Base-by-base conservation (phyloP, 2,797 vertebrate species). In the Diglossa cyanea region DNA sequence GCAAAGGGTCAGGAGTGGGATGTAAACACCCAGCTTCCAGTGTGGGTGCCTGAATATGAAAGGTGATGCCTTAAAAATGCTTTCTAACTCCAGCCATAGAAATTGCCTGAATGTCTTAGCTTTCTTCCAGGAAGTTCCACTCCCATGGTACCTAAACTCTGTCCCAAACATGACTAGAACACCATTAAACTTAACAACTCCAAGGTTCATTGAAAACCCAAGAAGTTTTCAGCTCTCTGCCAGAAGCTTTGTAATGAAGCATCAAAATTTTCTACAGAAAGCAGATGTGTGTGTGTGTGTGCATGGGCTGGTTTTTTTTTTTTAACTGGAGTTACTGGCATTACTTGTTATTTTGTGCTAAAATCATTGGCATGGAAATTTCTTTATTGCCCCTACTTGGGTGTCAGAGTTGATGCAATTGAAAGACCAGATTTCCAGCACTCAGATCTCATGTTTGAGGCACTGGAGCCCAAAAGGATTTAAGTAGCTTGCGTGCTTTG, bases 151-250 rank as follows among this genome's bases (percentile, higher is more conserved):
- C 66, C 82, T 72, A 54, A 88, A 86, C 26, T 80, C 35, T 73
- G 50, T 81, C 82, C 68, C 73, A 88, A 70, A 72, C 70, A 77
- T 75, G 76, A 77, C 85, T 94, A 65, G 82, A 88, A 91, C 85
- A 72, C 82, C 51, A 54, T 81, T 95, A 83, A 93, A 86, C 58
- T 86, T 94, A 78, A 90, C 82, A 95, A 67, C 42, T 76, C 58
- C 54, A 77, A 77, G 85, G 75, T 86, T 86, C 91, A 94, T 48
- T 93, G 93, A 91, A 94, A 94, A 90, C 51, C 20, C 33, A 87
- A 72, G 35, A 54, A 89, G 40, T 42, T 92, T 94, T 85, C 84
- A 87, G 61, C 39, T 87, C 26, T 71, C 61, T 93, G 86, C 60
- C 90, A 91, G 78, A 85, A 74, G 57, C 44, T 92, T 92, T 87